phyloP scores from a whole-genome alignment of 2,888 invertebrate genomes.

The Phaonia tiefii region DNA sequence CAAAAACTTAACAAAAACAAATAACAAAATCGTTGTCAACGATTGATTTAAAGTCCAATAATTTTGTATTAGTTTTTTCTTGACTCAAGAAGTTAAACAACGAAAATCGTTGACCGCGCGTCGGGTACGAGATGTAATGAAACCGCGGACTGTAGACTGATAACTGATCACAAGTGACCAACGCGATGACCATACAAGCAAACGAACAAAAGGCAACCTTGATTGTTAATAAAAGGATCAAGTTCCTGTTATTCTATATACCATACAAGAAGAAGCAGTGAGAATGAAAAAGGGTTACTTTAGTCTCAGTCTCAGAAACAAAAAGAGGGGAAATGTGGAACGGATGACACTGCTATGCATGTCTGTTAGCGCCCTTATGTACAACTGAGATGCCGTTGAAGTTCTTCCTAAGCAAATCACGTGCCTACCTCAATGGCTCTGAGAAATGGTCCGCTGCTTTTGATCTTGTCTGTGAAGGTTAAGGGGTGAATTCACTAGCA shows the following conservation, averaged over 20 bases:
- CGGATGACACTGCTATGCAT: no score
- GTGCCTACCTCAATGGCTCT: conserved; percentile 56
- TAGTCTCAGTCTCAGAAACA: not conserved
- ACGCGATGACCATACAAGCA: conserved; percentile 49
- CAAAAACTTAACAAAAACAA: conserved; percentile 66
- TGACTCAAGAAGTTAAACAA: conserved; percentile 8
- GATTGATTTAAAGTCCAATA: conserved; percentile 18
- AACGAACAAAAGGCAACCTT: conserved; percentile 17
- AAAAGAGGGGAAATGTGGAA: conserved; percentile 33
- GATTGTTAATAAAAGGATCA: not conserved
- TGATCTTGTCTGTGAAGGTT: conserved; percentile 33
- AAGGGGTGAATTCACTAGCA: no score
- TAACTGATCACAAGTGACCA: conserved; percentile 67
- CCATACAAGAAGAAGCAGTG: not conserved
- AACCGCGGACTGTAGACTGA: conserved; percentile 56
- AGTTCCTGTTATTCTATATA: not conserved
- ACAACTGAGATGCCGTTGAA: not conserved
- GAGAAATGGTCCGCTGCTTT: not conserved
- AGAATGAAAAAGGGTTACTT: conserved; percentile 41
- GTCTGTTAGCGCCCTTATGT: not conserved
- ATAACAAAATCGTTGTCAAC: conserved; percentile 46
- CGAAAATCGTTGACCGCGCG: conserved; percentile 37
- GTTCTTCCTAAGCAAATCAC: conserved; percentile 43
- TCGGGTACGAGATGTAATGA: conserved; percentile 47
- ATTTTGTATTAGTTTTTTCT: conserved; percentile 25